Conservation (phyloP, 2,888 invertebrate genomes). For the Pandemis corylana region DNA sequence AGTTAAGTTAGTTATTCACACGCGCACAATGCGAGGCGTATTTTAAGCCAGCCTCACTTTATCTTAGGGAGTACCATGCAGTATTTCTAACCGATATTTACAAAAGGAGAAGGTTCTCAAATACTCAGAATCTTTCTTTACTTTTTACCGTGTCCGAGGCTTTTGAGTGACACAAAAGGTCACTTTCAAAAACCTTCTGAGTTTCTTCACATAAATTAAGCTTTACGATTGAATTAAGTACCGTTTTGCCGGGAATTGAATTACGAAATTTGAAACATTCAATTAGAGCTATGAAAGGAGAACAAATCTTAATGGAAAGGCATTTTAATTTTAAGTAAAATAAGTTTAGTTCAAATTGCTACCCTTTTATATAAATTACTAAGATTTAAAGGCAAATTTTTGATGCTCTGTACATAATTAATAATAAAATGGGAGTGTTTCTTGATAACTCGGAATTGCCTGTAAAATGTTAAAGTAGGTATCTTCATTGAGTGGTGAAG, state of each 20-base stretch:
- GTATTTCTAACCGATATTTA: no score
- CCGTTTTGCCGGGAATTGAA: constrained; percentile 16
- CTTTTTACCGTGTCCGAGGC: no score
- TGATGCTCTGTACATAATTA: constrained; percentile 9
- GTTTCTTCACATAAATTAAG: not conserved
- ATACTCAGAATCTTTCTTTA: no score
- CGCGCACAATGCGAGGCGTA: no score
- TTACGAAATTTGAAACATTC: constrained; percentile 30
- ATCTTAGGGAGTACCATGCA: no score
- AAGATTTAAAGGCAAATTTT: constrained; percentile 19
- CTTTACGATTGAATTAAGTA: constrained; percentile 5
- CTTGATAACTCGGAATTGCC: not conserved
- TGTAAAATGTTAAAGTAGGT: not conserved
- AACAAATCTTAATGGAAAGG: constrained; percentile 35
- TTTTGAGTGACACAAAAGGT: not conserved
- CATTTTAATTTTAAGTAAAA: constrained; percentile 33
- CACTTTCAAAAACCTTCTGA: not conserved
- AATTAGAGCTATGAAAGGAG: constrained; percentile 30
- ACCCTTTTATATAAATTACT: constrained; percentile 34
- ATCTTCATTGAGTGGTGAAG: not conserved
- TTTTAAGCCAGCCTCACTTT: no score
- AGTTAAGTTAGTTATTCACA: no score
- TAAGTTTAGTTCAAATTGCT: constrained; percentile 34
- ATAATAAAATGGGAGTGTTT: constrained; percentile 5
- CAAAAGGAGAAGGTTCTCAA: no score